Percentiles rank a stretch among this genome's conserved stretches.
These are phyloP conservation scores for Ophonus ardosiacus DNA, from an alignment of 2,888 invertebrate genomes.

Conservation along the genomic window DNA sequence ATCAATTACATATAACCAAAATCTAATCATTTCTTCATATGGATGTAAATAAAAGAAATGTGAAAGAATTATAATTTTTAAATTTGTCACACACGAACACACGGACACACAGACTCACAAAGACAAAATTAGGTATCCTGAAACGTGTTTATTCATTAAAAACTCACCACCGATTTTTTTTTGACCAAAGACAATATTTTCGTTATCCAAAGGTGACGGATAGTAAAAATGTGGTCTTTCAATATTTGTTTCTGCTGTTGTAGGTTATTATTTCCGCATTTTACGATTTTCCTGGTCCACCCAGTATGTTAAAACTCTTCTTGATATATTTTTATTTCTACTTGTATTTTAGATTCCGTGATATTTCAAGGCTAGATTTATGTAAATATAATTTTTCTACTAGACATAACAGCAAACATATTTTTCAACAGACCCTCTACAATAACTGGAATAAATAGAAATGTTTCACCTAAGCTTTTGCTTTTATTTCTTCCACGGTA, in stretches of 20 bases:
- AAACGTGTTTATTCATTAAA: too few species aligned
- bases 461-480: conserved; percentile 2
- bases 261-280: background rate
- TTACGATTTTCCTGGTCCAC: background rate
- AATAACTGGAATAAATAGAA: conserved; percentile 28
- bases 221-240: background rate
- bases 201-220: too few species aligned
- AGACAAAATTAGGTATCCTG: too few species aligned
- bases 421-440: conserved; percentile 26
- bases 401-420: conserved; percentile 34
- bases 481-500: conserved; percentile 2
- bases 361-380: conserved; percentile 48
- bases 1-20: too few species aligned
- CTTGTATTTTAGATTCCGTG: conserved; percentile 50
- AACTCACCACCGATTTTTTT: too few species aligned
- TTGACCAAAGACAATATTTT: too few species aligned
- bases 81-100: too few species aligned
- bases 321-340: conserved; percentile 37
- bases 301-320: conserved; percentile 36
- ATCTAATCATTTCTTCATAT: too few species aligned
- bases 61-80: too few species aligned
- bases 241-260: background rate
- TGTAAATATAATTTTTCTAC: conserved; percentile 52
- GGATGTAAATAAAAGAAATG: too few species aligned
- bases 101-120: too few species aligned